Evolutionary conservation across 1,140 invertebrate species (phyloP), one percentile per base, ranked within the genome.

Genomic region (Goniozus legneri): DNA sequence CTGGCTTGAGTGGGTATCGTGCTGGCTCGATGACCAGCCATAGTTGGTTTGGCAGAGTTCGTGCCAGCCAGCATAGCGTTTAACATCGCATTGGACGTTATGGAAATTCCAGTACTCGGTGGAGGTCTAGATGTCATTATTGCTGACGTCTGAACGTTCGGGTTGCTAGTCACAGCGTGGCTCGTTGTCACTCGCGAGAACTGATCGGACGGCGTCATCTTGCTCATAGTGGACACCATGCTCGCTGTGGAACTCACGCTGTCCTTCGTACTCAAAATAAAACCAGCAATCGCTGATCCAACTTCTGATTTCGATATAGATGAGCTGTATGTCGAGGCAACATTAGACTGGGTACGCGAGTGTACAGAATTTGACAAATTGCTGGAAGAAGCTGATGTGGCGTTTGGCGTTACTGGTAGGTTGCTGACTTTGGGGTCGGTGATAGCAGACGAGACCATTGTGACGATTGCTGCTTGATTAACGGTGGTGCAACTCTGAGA

Each of bases 381-480:
- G 4, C 4, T 27, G 10, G 24, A 27, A 27, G 4, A 6, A 6
- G 24, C 4, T 4, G 24, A 6, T 27, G 24, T 27, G 24, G 4
- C 10, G 24, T 52, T 14, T 65, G 62, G 15, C 54, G 68, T 65
- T 32, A 59, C 55, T 3, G 58, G 15, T 16, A 50, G 47, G 33
- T 34, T 63, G 12, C 45, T 47, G 14, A 57, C 16, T 47, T 68
- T 65, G 2, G 60, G 47, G 10, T 60, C 63, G 19, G 75, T 62
- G 20, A 81, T 76, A 3, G 81, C 62, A 2, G 82, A 82, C 8
- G 82, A 83, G 54, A 85, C 78, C 34, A 84, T 79, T 2, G 79
- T 65, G 0, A 62, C 59, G 10, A 66, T 46, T 1, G 54, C 57
- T 1, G 58, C 54, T 42, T 68, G 69, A n/a, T 62, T 49, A 1